Percentiles rank a stretch among this genome's conserved stretches.
These are phyloP conservation scores for Drosophila flavopinicola DNA, from an alignment of 2,888 invertebrate species.

Conservation along the genomic window DNA sequence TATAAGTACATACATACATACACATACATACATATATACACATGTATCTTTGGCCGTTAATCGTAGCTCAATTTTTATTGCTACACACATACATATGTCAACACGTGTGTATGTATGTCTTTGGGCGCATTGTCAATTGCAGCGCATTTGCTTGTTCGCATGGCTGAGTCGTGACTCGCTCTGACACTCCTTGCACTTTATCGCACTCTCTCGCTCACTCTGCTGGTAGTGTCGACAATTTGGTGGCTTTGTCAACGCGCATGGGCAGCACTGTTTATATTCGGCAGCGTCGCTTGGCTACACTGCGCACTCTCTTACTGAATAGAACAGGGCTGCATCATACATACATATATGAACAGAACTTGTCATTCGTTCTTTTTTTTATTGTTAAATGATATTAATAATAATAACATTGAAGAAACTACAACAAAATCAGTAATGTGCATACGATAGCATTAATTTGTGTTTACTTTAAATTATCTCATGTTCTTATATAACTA, in stretches of 20 bases:
- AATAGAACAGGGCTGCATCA: conserved; percentile 39
- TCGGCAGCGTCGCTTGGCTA: conserved; percentile 40
- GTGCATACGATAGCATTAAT: too few species aligned
- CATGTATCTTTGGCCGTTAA: neutral
- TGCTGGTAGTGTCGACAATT: conserved; percentile 25
- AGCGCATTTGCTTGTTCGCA: conserved; percentile 42
- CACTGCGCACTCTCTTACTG: conserved; percentile 39
- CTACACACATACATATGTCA: neutral
- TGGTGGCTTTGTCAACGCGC: conserved; percentile 51
- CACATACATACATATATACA: too few species aligned
- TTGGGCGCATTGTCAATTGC: conserved; percentile 7
- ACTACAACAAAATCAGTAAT: too few species aligned
- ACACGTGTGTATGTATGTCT: neutral
- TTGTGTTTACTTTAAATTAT: too few species aligned
- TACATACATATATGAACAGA: neutral
- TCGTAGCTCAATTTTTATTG: neutral
- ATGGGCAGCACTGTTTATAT: conserved; percentile 56
- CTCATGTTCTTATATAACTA: too few species aligned
- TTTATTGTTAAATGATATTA: too few species aligned
- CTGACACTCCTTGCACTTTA: conserved; percentile 9
- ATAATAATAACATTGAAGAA: too few species aligned
- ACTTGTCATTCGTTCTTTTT: too few species aligned
- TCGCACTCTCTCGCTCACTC: conserved; percentile 15
- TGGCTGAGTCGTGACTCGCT: conserved; percentile 7
- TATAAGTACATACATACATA: too few species aligned